Evolutionary conservation across 1,140 invertebrate genomes (phyloP).

Genomic region (Drosophila setifemur): DNA sequence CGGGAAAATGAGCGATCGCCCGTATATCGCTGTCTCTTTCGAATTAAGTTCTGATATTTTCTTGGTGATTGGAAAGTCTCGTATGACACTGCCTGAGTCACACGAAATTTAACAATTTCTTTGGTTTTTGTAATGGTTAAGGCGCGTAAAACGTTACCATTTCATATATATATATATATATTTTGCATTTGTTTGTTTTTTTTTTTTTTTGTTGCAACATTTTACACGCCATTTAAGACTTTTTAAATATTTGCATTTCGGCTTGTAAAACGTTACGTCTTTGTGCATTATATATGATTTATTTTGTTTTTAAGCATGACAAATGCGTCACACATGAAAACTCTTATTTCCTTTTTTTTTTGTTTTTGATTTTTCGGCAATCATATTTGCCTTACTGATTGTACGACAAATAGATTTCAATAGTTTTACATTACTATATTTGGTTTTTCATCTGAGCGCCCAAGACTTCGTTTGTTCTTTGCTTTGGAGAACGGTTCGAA

Average conservation of each 20-base stretch:
- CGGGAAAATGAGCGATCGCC: constrained; percentile 13
- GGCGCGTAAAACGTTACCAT: constrained; percentile 68
- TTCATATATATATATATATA: neutral
- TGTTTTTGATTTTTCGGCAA: constrained; percentile 25
- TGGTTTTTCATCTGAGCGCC: constrained; percentile 3
- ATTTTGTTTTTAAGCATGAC: constrained; percentile 16
- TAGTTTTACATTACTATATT: neutral
- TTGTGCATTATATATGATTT: neutral
- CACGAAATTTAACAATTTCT: constrained; percentile 12
- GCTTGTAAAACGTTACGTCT: constrained; percentile 55
- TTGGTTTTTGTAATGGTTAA: constrained; percentile 23
- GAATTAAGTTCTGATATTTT: neutral
- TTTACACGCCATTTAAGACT: constrained; percentile 51
- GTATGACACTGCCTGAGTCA: constrained; percentile 20
- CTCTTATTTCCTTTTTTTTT: constrained; percentile 14
- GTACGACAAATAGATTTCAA: neutral
- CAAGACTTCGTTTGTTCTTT: constrained; percentile 4
- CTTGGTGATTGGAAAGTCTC: neutral
- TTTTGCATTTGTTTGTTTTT: too few relatives aligned
- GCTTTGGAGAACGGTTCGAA: constrained; percentile 51
- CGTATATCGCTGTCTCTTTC: neutral
- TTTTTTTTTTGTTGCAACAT: constrained; percentile 51
- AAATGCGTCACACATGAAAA: constrained; percentile 25
- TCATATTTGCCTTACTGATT: constrained; percentile 13
- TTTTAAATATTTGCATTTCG: constrained; percentile 1